Conservation (phyloP, 2,888 invertebrate species). For the Pyrgus malvae region DNA sequence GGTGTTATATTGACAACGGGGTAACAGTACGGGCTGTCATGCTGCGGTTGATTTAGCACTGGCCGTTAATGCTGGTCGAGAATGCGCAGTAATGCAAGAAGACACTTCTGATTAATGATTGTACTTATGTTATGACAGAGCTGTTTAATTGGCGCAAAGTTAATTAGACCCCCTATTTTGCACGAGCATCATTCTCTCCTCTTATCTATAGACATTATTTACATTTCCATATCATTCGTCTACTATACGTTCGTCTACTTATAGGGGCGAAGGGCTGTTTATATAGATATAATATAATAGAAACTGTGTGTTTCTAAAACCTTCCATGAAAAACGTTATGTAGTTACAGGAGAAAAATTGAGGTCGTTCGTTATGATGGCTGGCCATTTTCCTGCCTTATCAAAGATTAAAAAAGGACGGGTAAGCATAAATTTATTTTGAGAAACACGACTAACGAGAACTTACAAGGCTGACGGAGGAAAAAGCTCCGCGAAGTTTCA, state of each 20-base stretch:
- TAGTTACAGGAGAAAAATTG: background rate
- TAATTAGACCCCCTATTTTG: too few species aligned
- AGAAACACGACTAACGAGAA: background rate
- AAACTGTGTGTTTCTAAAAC: too few species aligned
- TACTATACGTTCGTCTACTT: too few species aligned
- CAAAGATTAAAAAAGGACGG: background rate
- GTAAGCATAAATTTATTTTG: background rate
- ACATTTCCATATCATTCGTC: too few species aligned
- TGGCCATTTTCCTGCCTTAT: background rate
- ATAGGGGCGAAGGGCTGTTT: too few species aligned
- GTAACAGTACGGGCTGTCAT: conserved; percentile 30
- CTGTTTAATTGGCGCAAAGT: background rate
- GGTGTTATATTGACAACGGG: conserved; percentile 33
- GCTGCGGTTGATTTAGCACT: conserved; percentile 7
- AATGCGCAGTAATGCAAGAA: background rate
- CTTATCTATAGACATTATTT: too few species aligned
- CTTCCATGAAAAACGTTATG: background rate
- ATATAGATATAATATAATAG: too few species aligned
- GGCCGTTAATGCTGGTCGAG: conserved; percentile 4
- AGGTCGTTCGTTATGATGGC: background rate
- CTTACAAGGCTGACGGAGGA: background rate
- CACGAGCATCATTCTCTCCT: too few species aligned
- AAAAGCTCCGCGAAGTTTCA: background rate
- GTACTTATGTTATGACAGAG: background rate
- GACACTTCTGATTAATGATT: background rate